Evolutionary conservation across 1,140 invertebrate genomes (phyloP), one percentile per base, ranked within the genome.

Genomic region (Achatina immaculata): DNA sequence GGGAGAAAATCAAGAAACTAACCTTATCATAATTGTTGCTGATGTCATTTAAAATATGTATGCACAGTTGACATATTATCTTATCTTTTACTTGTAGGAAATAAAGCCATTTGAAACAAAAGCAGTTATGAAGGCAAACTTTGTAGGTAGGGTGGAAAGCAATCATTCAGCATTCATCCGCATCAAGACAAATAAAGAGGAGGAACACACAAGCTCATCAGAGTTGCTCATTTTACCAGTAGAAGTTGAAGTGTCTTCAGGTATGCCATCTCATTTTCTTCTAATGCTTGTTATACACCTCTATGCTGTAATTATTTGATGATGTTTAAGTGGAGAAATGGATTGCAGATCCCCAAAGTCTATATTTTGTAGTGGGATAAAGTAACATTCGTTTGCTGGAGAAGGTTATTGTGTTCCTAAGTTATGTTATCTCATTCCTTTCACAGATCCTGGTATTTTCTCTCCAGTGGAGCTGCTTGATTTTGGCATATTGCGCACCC

Each of bases 61-160:
- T n/a, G n/a, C 62, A 65, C 24, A 11, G 34, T 78, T 78, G 7
- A 71, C 71, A 21, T 58, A 34, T 76, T 83, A 28, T 38, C 73
- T 38, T 78, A n/a, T n/a, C n/a, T n/a, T n/a, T n/a, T n/a, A n/a
- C n/a, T 21, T 85, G 16, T 75, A 93, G 92, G 94, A 95, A 90
- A 95, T 99, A 89, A 95, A 96, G 83, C 96, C 97, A 75, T 96
- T 95, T 92, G 94, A 96, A 91, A 95, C 96, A 36, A 96, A 96
- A 90, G 94, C 96, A 80, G 94, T 99, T 68, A 97, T 98, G 92
- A 94, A 95, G 88, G 94, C 98, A 82, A 94, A 94, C 86, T 96
- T 97, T 91, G 93, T 95, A 91, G 95, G 95, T 81, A 92, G 94
- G 88, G 90, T 92, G 85, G 94, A 95, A 90, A 94, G 94, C 89